Evolutionary conservation across 1,140 invertebrate genomes (phyloP).

Genomic region (Platyura marginata): DNA sequence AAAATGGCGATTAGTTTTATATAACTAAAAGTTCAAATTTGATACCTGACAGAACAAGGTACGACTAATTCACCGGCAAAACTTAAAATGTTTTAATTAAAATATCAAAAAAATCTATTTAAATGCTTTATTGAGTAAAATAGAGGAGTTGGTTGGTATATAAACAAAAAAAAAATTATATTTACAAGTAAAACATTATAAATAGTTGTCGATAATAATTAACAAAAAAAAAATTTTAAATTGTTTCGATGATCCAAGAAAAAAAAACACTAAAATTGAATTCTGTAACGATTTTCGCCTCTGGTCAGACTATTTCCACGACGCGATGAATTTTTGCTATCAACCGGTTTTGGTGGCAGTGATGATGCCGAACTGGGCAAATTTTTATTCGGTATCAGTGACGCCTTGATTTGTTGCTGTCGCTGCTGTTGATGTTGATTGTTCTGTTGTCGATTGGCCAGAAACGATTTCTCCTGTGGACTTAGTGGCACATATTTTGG

Average conservation of each 20-base stretch:
- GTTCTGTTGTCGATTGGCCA: not conserved
- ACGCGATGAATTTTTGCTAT: not conserved
- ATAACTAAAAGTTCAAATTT: no score
- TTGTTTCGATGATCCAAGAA: no score
- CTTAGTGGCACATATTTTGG: conserved; percentile 4
- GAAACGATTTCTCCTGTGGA: not conserved
- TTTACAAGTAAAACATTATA: not conserved
- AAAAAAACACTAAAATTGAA: conserved; percentile 4
- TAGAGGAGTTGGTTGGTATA: not conserved
- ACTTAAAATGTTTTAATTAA: not conserved
- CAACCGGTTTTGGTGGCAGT: conserved; percentile 1
- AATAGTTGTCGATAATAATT: not conserved
- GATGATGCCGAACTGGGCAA: not conserved
- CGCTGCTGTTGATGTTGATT: not conserved
- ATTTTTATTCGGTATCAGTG: not conserved
- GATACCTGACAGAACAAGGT: no score
- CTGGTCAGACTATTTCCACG: conserved; percentile 1
- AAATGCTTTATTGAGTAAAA: not conserved
- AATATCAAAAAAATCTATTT: not conserved
- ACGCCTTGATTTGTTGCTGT: not conserved
- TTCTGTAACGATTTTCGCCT: conserved; percentile 5
- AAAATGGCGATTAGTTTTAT: not conserved
- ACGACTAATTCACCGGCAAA: not conserved
- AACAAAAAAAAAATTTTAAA: not conserved
- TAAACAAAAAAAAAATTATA: no score